These are phyloP conservation scores for Cacoxenus indagator DNA, from an alignment of 2,888 invertebrate genomes.

Conservation along the genomic window DNA sequence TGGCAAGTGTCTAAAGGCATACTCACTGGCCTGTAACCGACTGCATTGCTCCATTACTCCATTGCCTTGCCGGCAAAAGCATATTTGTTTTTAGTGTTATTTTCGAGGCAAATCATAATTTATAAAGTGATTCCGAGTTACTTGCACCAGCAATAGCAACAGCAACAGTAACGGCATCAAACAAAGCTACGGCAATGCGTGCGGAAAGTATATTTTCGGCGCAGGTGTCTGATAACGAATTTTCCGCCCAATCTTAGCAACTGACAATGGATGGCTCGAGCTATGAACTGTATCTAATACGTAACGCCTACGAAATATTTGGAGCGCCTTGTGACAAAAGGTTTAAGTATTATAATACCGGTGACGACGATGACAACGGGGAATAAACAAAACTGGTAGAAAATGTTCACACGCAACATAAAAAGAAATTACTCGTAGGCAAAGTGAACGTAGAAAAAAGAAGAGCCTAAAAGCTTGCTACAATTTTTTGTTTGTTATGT, in stretches of 20 bases:
- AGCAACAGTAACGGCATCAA: neutral
- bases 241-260: neutral
- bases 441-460: neutral
- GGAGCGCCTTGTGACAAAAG: constrained; percentile 1
- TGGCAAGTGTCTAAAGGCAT: constrained; percentile 41
- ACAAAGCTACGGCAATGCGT: constrained; percentile 14
- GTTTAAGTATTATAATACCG: neutral
- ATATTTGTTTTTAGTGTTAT: constrained; percentile 23
- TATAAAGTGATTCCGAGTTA: constrained; percentile 47
- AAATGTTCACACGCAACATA: constrained; percentile 23
- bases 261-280: neutral
- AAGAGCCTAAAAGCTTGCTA: constrained; percentile 25
- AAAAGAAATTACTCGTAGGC: constrained; percentile 15
- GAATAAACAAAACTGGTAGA: neutral
- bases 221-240: constrained; percentile 21
- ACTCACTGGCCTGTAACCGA: neutral
- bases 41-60: constrained; percentile 12
- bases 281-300: constrained; percentile 11
- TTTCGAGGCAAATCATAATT: constrained; percentile 52
- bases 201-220: constrained; percentile 12
- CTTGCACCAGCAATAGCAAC: constrained; percentile 26
- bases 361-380: neutral
- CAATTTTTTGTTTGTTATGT: neutral
- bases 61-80: constrained; percentile 11
- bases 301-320: constrained; percentile 15